These are phyloP conservation scores for Camponotus vicinus DNA, from an alignment of 1,140 invertebrate species.

Conservation along the genomic window DNA sequence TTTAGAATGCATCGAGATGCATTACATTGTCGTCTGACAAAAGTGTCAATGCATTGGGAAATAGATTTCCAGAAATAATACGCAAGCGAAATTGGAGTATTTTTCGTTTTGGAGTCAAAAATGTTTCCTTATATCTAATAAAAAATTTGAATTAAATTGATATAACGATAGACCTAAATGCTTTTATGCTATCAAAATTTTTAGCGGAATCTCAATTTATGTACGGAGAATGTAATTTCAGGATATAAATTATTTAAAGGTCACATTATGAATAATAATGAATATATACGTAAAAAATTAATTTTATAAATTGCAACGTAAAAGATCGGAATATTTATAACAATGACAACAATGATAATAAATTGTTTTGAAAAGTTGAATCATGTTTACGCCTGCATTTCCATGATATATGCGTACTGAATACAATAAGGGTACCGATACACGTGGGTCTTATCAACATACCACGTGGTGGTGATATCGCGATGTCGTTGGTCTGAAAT, in stretches of 20 bases:
- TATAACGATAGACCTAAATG: not conserved
- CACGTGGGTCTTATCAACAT: constrained; percentile 52
- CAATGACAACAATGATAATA: not conserved
- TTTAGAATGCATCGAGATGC: not conserved
- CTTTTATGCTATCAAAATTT: not conserved
- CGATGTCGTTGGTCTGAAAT: not conserved
- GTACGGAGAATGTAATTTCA: not conserved
- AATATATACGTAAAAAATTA: not conserved
- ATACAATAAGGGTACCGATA: constrained; percentile 61
- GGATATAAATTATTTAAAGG: not conserved
- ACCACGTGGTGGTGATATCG: constrained; percentile 37
- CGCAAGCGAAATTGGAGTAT: not conserved
- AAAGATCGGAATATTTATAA: not conserved
- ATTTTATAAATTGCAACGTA: not conserved
- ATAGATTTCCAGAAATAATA: constrained; percentile 16
- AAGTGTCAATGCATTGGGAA: not conserved
- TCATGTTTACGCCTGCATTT: constrained; percentile 8
- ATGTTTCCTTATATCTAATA: not conserved
- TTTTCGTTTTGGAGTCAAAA: not conserved
- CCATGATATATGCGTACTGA: not conserved
- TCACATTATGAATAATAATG: not conserved
- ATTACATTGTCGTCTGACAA: not conserved
- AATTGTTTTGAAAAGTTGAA: not conserved
- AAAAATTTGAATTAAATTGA: not conserved
- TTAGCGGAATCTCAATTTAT: constrained; percentile 11